Evolutionary conservation across 1,140 invertebrate species (phyloP).

Genomic region (Episyrphus balteatus): DNA sequence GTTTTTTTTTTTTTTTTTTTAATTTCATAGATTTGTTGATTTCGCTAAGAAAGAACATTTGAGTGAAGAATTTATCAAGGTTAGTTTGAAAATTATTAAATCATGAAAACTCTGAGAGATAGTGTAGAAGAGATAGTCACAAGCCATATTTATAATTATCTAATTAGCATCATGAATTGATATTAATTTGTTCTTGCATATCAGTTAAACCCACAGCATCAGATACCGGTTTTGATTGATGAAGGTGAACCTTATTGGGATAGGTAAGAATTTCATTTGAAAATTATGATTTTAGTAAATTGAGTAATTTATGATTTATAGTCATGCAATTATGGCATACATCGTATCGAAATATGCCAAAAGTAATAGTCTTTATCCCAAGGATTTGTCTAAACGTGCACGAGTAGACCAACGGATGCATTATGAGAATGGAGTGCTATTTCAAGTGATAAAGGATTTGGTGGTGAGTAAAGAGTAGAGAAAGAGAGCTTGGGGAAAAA

Average conservation of each 20-base stretch:
- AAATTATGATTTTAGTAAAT: background rate
- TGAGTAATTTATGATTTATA: conserved; percentile 11
- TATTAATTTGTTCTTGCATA: background rate
- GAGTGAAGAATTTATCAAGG: conserved; percentile 23
- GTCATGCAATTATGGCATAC: conserved; percentile 60
- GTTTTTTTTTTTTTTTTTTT: background rate
- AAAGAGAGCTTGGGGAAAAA: too few relatives aligned
- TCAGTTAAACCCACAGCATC: conserved; percentile 52
- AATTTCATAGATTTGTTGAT: conserved; percentile 18
- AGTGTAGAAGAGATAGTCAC: too few relatives aligned
- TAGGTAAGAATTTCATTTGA: conserved; percentile 33
- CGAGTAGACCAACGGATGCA: conserved; percentile 57
- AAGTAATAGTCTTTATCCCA: conserved; percentile 52
- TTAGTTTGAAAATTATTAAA: conserved; percentile 1
- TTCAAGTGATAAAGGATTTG: conserved; percentile 30
- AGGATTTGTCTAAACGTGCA: conserved; percentile 49
- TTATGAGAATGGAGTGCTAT: conserved; percentile 58
- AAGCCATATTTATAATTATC: too few relatives aligned
- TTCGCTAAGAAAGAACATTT: conserved; percentile 27
- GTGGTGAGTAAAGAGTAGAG: conserved; percentile 18
- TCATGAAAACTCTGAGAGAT: too few relatives aligned
- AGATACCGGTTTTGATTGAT: conserved; percentile 54
- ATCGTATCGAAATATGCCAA: conserved; percentile 57
- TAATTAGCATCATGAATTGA: too few relatives aligned
- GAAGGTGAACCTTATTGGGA: conserved; percentile 48